Evolutionary conservation across 1,140 invertebrate species (phyloP), one percentile per base, ranked within the genome.

Genomic region (Drosophila leontia): DNA sequence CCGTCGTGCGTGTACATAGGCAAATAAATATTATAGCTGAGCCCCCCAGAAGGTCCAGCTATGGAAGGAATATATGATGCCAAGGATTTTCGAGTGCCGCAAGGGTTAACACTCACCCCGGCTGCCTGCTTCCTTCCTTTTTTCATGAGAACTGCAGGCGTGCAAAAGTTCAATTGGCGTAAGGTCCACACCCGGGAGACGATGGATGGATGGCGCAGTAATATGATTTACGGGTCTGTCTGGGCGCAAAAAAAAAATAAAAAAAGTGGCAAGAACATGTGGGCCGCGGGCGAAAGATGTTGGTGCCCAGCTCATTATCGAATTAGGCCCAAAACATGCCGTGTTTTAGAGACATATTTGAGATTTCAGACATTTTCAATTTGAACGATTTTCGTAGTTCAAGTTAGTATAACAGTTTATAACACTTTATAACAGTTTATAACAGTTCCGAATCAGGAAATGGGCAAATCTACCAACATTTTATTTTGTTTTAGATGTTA

Each of bases 211-310:
- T 77, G 50, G 60, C 34, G 59, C 60, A 58, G 75, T 82, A 82
- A 82, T 78, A 82, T 82, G 70, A 82, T 82, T 82, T 82, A 78
- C 75, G 62, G 50, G 51, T 82, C 80, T 59, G 60, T 62, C 68
- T 68, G 63, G 68, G 26, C 34, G 35, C 47, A 48, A 47, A 53
- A 62, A 50, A 15, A 26, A 15, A 8, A 29, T 15, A 8, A 23
- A 15, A 48, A n/a, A 48, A 15, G 34, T 39, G 39, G 53, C 39
- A 17, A 17, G 19, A 23, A 35, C 51, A 55, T 37, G 58, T 57
- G 15, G 1, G 29, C 41, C 19, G 17, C 39, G 5, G 59, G 17
- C 45, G 8, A 15, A 37, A 45, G 53, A 23, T 23, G 23, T 23
- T 23, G 23, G 26, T 29, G 26, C 26, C 26, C 26, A 29, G 32